phyloP scores from a whole-genome alignment of 2,797 vertebrate species.

The Artibeus jamaicensis region DNA sequence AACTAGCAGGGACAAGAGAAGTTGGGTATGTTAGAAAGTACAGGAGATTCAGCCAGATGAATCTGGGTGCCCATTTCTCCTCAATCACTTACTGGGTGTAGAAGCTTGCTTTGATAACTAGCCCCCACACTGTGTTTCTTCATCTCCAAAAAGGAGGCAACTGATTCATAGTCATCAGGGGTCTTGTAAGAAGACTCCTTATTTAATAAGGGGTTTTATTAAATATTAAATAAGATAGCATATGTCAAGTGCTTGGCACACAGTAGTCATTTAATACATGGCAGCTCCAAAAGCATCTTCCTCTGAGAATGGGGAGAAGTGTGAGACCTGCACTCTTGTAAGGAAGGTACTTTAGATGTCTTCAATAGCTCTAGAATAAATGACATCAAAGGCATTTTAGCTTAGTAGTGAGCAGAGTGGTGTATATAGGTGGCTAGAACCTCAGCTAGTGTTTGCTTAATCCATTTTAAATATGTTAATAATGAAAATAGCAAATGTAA shows the following conservation, averaged over 20 bases:
- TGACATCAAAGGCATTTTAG: neutral
- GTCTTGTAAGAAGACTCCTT: neutral
- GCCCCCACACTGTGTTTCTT: neutral
- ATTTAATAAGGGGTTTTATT: no score
- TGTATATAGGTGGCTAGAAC: neutral
- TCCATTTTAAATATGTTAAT: neutral
- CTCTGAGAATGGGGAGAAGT: neutral
- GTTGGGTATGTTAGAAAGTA: neutral
- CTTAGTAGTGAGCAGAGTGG: conserved; percentile 15
- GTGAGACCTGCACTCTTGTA: neutral
- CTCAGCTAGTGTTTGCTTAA: neutral
- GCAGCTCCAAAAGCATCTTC: conserved; percentile 25
- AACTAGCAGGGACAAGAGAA: neutral
- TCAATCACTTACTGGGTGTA: neutral
- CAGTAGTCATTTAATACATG: neutral
- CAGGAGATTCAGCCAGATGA: neutral
- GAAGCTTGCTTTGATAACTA: neutral
- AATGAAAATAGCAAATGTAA: conserved; percentile 17
- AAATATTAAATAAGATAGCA: conserved; percentile 58
- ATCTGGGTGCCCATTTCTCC: neutral
- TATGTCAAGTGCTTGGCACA: conserved; percentile 16
- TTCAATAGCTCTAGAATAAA: conserved; percentile 18
- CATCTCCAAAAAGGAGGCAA: conserved; percentile 50
- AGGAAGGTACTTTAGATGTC: neutral
- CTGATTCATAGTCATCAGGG: neutral